A percentile compares a stretch with the other conserved stretches of the same genome.
Conservation (phyloP, 2,113 vertebrate species). For the Ochotona curzoniae region DNA sequence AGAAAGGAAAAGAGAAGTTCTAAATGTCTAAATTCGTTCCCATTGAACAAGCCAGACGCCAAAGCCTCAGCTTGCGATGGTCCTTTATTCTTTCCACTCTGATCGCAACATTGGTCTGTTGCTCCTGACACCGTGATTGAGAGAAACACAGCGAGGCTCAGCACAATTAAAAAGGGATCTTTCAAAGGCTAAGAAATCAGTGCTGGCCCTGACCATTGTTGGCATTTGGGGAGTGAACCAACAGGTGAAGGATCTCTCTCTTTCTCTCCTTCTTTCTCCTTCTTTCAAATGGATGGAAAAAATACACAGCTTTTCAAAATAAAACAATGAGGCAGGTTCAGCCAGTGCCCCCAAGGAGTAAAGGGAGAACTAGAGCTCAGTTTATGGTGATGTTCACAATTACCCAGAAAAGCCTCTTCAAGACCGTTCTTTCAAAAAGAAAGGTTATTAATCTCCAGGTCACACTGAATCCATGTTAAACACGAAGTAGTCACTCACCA, state of each 20-base stretch:
- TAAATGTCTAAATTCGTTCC: not conserved
- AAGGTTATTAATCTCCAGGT: constrained; percentile 51
- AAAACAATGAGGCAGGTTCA: not conserved
- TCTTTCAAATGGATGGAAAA: too few species aligned
- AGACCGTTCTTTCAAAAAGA: constrained; percentile 45
- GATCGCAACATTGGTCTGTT: too few species aligned
- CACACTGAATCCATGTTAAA: constrained; percentile 32
- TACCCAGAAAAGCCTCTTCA: constrained; percentile 27
- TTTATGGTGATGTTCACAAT: constrained; percentile 35
- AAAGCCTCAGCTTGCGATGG: not conserved
- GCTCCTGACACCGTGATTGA: not conserved
- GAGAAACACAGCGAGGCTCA: not conserved
- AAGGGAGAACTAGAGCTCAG: not conserved
- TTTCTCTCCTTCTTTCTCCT: too few species aligned
- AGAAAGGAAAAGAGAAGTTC: not conserved
- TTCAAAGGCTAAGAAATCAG: not conserved
- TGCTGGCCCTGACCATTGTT: not conserved
- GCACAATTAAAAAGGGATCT: not conserved
- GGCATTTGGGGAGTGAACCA: too few species aligned
- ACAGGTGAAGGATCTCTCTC: too few species aligned
- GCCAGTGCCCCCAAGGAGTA: not conserved
- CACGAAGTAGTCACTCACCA: not conserved
- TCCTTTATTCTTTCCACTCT: not conserved
- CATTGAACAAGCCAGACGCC: not conserved
- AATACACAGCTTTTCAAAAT: too few species aligned